Percentiles rank a stretch among this genome's conserved stretches.
Conservation (phyloP, 2,797 vertebrate species). For the Ciconia nigra region DNA sequence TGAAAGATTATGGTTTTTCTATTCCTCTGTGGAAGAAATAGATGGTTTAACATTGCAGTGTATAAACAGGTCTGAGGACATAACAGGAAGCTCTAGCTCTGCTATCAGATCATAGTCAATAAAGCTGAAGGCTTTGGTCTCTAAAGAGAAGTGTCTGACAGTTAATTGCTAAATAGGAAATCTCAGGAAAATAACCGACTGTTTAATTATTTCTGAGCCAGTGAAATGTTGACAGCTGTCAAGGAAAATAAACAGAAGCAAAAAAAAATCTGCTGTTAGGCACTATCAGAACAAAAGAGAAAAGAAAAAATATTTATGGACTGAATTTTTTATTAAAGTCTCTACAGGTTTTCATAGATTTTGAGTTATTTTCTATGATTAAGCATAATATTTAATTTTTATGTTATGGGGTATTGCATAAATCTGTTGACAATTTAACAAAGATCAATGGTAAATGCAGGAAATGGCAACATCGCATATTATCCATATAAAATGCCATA, state of each 20-base stretch:
- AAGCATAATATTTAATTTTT: neutral
- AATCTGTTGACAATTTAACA: neutral
- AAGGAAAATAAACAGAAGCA: neutral
- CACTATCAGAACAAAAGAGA: neutral
- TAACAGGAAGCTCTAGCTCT: neutral
- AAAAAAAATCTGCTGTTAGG: neutral
- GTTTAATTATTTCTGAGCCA: constrained; percentile 9
- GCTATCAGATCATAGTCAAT: neutral
- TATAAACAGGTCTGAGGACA: neutral
- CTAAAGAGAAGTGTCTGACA: neutral
- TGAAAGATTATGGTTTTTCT: neutral
- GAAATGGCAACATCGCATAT: neutral
- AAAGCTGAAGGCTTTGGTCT: neutral
- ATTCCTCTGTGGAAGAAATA: neutral
- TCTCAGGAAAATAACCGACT: constrained; percentile 6
- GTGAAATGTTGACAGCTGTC: constrained; percentile 19
- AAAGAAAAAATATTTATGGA: neutral
- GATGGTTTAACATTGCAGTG: neutral
- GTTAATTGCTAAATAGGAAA: neutral
- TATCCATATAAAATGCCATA: neutral
- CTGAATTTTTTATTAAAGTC: neutral
- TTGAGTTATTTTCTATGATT: neutral
- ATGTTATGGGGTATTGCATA: neutral
- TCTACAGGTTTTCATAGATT: neutral
- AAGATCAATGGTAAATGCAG: neutral